Evolutionary conservation across 2,797 vertebrate genomes (phyloP), one percentile per base, ranked within the genome.

Genomic region (Amphiprion clarkii): DNA sequence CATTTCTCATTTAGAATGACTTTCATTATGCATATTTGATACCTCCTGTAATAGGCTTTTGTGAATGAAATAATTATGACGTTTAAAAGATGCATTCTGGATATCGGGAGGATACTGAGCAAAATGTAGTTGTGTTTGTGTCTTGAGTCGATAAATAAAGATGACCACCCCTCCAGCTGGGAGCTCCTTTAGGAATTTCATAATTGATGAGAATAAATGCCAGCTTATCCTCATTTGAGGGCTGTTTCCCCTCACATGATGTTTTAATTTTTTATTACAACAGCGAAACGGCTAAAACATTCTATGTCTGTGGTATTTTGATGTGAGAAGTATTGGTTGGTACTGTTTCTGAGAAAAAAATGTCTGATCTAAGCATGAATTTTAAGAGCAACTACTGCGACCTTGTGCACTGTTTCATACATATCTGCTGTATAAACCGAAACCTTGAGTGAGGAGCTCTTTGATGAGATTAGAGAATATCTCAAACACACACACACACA

Each of bases 21-120:
- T 70, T 58, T 48, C 16, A 69, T 54, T 68, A 66, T 85, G 57
- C 83, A 88, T 89, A 88, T 80, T 81, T 83, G 56, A 88, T 84
- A 78, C 55, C 29, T 71, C 54, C 64, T 71, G 49, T 73, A 73
- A 70, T 72, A 62, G 39, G 36, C 57, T 74, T 27, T 71, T 71
- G 11, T 64, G 55, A 66, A 76, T 90, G 6, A 84, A 86, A 76
- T 82, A 70, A 69, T 84, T 23, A 89, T 76, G 82, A 76, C 53
- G 27, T 71, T 49, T 71, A 64, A 77, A 67, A 77, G 56, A 68
- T 56, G 8, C 21, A n/a, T 68, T 46, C 55, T 70, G 42, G 8
- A 31, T 23, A 2, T 49, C 33, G 4, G 17, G 19, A 3, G 25
- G 4, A 23, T 33, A 46, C 51, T 14, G 5, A n/a, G 17, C 5